These are phyloP conservation scores for Neocrepidodera transversa DNA, from an alignment of 2,888 invertebrate species.

Conservation along the genomic window DNA sequence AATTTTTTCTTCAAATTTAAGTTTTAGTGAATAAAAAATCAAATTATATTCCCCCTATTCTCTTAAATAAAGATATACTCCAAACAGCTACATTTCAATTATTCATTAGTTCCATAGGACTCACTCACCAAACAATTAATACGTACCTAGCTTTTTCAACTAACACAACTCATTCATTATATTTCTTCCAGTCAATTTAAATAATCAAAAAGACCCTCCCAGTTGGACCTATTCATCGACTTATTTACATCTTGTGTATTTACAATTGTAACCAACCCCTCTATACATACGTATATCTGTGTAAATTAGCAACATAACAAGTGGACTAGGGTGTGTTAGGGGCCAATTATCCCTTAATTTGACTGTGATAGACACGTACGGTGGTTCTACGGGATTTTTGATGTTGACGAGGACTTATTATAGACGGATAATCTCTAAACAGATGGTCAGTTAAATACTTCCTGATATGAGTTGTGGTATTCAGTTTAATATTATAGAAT, in stretches of 20 bases:
- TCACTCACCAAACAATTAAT: background rate
- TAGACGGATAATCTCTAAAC: constrained; percentile 3
- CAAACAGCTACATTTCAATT: background rate
- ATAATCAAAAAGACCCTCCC: constrained; percentile 3
- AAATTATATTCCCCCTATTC: no score
- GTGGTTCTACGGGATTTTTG: background rate
- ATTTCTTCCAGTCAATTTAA: constrained; percentile 13
- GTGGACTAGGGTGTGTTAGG: background rate
- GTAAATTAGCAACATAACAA: constrained; percentile 12
- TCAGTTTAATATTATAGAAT: no score
- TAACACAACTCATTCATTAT: background rate
- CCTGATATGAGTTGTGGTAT: no score
- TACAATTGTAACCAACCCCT: constrained; percentile 16
- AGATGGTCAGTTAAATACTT: no score
- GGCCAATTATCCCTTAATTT: constrained; percentile 22
- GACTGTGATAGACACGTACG: constrained; percentile 6
- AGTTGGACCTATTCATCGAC: constrained; percentile 8
- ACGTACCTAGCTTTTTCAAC: background rate
- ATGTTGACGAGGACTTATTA: background rate
- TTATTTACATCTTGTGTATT: constrained; percentile 17
- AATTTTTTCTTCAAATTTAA: no score
- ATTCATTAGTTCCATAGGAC: no score
- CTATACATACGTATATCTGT: constrained; percentile 6
- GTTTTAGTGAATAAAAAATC: no score
- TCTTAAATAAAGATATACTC: no score